Base-by-base conservation (phyloP, 2,113 vertebrate species). In the Lepus timidus region DNA sequence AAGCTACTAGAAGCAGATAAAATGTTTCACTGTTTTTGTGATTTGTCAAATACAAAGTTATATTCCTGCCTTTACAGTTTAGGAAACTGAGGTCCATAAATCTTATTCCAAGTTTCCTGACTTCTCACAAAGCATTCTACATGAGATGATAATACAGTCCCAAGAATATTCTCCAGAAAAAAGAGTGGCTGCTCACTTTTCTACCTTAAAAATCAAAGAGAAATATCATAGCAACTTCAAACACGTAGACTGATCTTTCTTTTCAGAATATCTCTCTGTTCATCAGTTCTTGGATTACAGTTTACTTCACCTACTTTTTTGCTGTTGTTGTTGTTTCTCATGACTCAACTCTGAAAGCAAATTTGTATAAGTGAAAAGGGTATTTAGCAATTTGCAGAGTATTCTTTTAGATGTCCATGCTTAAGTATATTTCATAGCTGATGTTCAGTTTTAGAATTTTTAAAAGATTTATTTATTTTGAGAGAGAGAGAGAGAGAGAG, bases 391-490 rank as follows among this genome's bases (percentile, higher is more conserved):
- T 85, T 71, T 88, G 51, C 51, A 81, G 88, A 61, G 16, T 25
- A 10, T 71, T 85, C 20, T 85, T 58, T 96, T 58, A 92, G 95
- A 74, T 90, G n/a, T 39, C 29, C 87, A 17, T 55, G 65, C 25
- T 67, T 31, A 75, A 80, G 39, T 75, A 64, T 71, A 78, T 83
- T 89, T 93, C 71, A 86, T 71, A 52, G 75, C 10, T 78, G 36
- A 58, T 58, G 25, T 95, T 92, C 81, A 61, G 20, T 92, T 78
- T 89, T 33, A 89, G 65, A 78, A 44, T 44, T 44, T 44, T 44
- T 44, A 44, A 44, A 44, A 44, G 44, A 44, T 44, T 44, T 44
- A 44, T 44, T 44, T 44, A 44, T 44, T 44, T 44, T 44, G 44
- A 44, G 44, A 44, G 44, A 44, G 44, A 44, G 5, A 44, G 44